A percentile compares a stretch with the other conserved stretches of the same genome.
These are phyloP conservation scores for Nephotettix cincticeps DNA, from an alignment of 1,140 invertebrate species.

Conservation along the genomic window DNA sequence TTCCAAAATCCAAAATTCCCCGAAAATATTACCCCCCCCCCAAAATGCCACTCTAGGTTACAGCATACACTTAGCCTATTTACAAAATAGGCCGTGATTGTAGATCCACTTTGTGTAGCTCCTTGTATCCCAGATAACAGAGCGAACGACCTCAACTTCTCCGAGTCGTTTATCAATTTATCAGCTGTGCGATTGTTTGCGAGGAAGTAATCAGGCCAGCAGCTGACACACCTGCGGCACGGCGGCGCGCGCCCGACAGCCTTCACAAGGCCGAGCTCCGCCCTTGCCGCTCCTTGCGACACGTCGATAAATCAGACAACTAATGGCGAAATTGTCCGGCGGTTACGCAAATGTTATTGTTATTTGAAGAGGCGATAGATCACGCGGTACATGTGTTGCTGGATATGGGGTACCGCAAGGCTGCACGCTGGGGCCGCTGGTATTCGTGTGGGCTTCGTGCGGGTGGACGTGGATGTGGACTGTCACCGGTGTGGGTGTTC, in stretches of 20 bases:
- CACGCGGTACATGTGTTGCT: slow-evolving; percentile 1
- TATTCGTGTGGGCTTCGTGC: neutral
- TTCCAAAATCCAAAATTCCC: no score
- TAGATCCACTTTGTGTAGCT: no score
- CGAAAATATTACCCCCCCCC: no score
- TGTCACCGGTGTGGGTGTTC: no score
- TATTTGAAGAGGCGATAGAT: slow-evolving; percentile 6
- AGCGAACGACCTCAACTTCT: no score
- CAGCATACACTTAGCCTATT: no score
- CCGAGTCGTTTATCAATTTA: no score
- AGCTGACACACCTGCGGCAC: neutral
- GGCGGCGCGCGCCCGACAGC: neutral
- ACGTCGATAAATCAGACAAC: neutral
- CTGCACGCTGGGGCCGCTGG: neutral
- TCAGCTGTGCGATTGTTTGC: neutral
- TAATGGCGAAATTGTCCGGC: slow-evolving; percentile 9
- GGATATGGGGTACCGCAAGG: neutral
- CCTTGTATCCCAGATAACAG: no score
- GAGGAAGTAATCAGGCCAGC: neutral
- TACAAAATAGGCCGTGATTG: no score
- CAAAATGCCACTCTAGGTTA: no score
- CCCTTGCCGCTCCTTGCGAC: neutral
- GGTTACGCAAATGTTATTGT: slow-evolving; percentile 12
- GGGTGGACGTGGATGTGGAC: no score
- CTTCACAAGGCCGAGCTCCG: neutral